phyloP scores from a whole-genome alignment of 2,888 invertebrate genomes.

The Orthosia cruda region DNA sequence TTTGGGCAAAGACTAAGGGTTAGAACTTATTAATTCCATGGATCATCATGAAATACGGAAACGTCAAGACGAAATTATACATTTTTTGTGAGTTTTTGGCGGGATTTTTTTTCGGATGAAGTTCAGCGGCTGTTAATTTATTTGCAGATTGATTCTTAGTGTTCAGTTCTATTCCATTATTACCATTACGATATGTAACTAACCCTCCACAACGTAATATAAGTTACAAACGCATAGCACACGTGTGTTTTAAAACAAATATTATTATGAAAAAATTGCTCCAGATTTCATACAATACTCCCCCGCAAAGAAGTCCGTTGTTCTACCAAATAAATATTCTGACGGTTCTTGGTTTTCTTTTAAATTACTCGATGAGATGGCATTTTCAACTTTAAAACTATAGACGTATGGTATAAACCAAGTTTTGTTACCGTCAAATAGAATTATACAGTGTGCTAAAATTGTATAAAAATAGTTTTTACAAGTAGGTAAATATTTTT shows the following conservation, averaged over 20 bases:
- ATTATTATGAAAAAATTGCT: slow-evolving; percentile 41
- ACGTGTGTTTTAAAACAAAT: slow-evolving; percentile 69
- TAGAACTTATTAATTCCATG: background rate
- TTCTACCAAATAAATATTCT: slow-evolving; percentile 70
- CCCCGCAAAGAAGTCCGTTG: slow-evolving; percentile 76
- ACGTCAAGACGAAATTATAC: background rate
- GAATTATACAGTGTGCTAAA: slow-evolving; percentile 9
- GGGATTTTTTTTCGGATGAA: too few species aligned
- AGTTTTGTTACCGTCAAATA: background rate
- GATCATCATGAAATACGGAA: background rate
- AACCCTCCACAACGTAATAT: slow-evolving; percentile 42
- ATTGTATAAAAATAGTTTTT: background rate
- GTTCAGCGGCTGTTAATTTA: too few species aligned
- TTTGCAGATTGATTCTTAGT: too few species aligned
- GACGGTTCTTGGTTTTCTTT: slow-evolving; percentile 11
- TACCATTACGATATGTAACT: slow-evolving; percentile 36
- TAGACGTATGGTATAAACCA: background rate
- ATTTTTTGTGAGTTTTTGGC: too few species aligned
- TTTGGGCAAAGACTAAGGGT: background rate
- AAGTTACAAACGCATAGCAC: slow-evolving; percentile 39
- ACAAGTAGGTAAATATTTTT: background rate
- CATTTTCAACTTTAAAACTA: slow-evolving; percentile 10
- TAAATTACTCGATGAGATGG: background rate
- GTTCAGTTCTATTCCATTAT: too few species aligned
- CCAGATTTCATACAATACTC: slow-evolving; percentile 77